Evolutionary conservation across 2,888 invertebrate genomes (phyloP), one percentile per base, ranked within the genome.

Genomic region (Troglohyphantes excavatus): DNA sequence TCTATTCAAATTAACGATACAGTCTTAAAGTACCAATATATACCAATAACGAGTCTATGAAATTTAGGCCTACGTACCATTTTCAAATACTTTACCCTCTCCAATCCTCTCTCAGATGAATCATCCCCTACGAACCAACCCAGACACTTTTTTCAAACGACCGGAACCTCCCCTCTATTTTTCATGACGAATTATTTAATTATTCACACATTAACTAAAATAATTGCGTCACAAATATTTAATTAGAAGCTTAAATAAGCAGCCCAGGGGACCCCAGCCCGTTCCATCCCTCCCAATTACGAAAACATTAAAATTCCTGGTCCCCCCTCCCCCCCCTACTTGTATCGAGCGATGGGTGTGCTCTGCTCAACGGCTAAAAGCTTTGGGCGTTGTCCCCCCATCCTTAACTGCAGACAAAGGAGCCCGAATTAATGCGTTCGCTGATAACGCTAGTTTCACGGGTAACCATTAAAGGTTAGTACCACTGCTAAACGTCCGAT

Each of bases 381-480:
- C 87, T 73, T 83, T 90, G 90, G 90, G 90, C 90, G 90, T 90
- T 85, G 90, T 46, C 90, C 72, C 17, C 29, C 29, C 87, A n/a
- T 84, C 67, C 85, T 83, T 79, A 83, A 84, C 90, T 82, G 84
- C 90, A 79, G 90, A 73, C 68, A 81, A 53, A 75, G 84, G 90
- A 90, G n/a, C 84, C 79, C 84, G 83, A 90, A 90, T 85, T 79
- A 90, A 85, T 85, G 90, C 79, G 70, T 78, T 84, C 84, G 53
- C 46, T 85, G 90, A 90, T 90, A 90, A 90, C 90, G 83, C 90
- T 90, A 81, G 85, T 90, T 90, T 90, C 90, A 90, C 90, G 85
- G 90, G 85, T 75, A 85, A 81, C 85, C 90, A 90, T 90, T 90
- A 90, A 90, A 84, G 85, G 85, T 81, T 81, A 84, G 84, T 90